Base-by-base conservation (phyloP, 2,888 invertebrate species). In the Conistra vaccinii region DNA sequence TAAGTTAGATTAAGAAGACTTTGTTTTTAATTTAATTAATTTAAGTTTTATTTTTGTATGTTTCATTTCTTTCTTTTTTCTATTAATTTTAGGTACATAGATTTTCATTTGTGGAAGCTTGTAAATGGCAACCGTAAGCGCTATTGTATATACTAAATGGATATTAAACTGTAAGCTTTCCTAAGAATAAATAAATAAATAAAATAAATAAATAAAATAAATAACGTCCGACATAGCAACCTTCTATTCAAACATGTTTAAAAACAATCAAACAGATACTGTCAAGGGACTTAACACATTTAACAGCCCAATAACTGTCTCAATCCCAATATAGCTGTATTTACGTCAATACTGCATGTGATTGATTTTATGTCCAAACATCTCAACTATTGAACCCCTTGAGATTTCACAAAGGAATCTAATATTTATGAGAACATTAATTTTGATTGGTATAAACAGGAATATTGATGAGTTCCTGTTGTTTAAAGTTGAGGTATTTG, bases 381-480 rank as follows among this genome's bases (percentile, higher is more conserved):
- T 85, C 77, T 69, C 51, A 70, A 77, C 83, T 81, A 69, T 80
- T 20, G 69, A 87, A 86, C 83, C 87, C 84, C 87, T 82, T 85
- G 87, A 87, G 86, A 71, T 75, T 83, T 80, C 26, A 85, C 85
- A 87, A 84, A 87, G 79, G 87, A 74, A 87, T 87, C 80, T 65
- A 26, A 81, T 87, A 87, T 87, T 87, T 87, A 87, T 80, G 87
- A 84, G 76, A 80, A 60, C 82, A 78, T 87, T 85, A 82, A 82
- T 87, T 87, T 87, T 85, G 76, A 87, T 87, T 87, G 71, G 77
- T 77, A 78, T 78, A 82, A 75, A 79, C 85, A 68, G 23, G 61
- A 73, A 65, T 77, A 84, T 84, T 85, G 73, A 85, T 78, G n/a
- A 53, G 78, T 73, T 84, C 83, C 84, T 73, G 78, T 70, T 26